Percentiles rank a stretch among this genome's conserved stretches.
phyloP scores from a whole-genome alignment of 2,113 vertebrate species.

The Rhagologus leucostigma region DNA sequence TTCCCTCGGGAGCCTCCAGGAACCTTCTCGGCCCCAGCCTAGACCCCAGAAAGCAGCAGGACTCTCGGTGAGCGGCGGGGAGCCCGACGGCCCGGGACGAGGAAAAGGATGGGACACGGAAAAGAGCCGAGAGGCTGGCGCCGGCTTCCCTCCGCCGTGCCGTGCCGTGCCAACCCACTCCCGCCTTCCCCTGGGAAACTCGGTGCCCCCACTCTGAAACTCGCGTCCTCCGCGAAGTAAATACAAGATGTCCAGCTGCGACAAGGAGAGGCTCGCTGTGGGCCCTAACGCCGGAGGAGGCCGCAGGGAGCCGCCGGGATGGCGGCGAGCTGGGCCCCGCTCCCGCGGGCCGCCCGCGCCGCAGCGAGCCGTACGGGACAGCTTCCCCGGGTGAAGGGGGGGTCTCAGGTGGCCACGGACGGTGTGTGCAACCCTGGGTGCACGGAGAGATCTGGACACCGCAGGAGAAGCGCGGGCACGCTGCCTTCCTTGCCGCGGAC shows the following conservation, averaged over 20 bases:
- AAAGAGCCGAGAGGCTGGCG: neutral
- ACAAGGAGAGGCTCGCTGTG: neutral
- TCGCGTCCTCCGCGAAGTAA: neutral
- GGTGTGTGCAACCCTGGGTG: neutral
- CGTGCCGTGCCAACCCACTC: neutral
- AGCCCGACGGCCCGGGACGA: neutral
- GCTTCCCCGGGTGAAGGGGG: neutral
- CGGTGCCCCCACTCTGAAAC: neutral
- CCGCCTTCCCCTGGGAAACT: neutral
- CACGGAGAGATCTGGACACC: neutral
- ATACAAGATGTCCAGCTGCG: no score
- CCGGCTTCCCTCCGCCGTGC: neutral
- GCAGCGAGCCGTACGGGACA: neutral
- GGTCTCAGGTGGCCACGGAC: neutral
- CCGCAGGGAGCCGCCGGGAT: neutral
- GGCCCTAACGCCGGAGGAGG: neutral
- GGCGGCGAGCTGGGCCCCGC: neutral
- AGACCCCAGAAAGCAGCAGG: conserved; percentile 43
- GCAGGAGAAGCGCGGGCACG: neutral
- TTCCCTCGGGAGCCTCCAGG: conserved; percentile 31
- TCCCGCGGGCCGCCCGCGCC: neutral
- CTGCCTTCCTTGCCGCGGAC: neutral
- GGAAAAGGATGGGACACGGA: neutral
- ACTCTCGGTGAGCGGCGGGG: conserved; percentile 58
- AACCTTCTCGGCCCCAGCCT: conserved; percentile 66